Conservation (phyloP, 1,140 invertebrate genomes). For the Eueides isabella region DNA sequence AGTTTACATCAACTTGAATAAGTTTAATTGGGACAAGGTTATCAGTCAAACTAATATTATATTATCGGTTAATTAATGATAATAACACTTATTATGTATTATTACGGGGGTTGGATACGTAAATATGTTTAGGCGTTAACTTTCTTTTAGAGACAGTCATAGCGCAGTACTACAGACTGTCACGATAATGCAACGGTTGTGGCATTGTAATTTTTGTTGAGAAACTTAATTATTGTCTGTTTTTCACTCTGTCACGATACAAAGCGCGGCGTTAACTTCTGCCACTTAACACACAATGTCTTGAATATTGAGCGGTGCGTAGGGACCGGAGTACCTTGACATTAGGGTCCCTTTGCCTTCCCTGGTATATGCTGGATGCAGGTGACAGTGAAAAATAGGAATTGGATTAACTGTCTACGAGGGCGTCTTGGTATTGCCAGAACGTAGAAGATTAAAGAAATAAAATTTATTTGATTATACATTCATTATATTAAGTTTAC, state of each 20-base stretch:
- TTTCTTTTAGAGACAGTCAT: not conserved
- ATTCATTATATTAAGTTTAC: too few species aligned
- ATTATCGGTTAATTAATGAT: slow-evolving; percentile 12
- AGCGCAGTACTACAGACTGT: not conserved
- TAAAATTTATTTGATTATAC: too few species aligned
- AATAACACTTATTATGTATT: not conserved
- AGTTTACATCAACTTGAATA: slow-evolving; percentile 27
- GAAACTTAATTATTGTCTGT: not conserved
- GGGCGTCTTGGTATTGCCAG: too few species aligned
- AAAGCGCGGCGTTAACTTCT: too few species aligned
- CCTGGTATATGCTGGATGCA: too few species aligned
- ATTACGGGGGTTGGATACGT: not conserved
- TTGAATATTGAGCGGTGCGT: too few species aligned
- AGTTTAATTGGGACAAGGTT: slow-evolving; percentile 78
- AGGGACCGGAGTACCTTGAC: too few species aligned
- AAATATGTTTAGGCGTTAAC: not conserved
- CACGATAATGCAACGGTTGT: not conserved
- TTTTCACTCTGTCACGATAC: not conserved
- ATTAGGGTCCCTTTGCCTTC: too few species aligned
- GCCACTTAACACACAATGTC: too few species aligned
- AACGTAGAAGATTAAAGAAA: too few species aligned
- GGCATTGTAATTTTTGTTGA: not conserved
- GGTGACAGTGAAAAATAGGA: too few species aligned
- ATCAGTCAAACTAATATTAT: slow-evolving; percentile 29
- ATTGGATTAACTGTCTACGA: too few species aligned